These are phyloP conservation scores for Megaleporinus macrocephalus DNA, from an alignment of 2,113 vertebrate genomes.

Conservation along the genomic window DNA sequence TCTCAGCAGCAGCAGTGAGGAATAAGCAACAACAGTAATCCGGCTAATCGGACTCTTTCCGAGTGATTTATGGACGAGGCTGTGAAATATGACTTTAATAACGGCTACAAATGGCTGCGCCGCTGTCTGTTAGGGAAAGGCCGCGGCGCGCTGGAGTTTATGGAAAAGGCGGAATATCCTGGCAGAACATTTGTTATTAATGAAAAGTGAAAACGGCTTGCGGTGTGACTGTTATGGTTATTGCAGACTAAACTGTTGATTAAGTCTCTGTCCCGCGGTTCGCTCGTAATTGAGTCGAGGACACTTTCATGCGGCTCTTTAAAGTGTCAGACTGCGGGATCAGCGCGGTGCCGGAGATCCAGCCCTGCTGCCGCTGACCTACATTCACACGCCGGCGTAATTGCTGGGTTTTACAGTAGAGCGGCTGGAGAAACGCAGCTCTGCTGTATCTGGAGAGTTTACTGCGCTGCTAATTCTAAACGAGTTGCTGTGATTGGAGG, in stretches of 20 bases:
- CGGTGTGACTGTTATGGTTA: conserved; percentile 49
- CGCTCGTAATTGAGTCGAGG: conserved; percentile 41
- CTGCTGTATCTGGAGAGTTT: conserved; percentile 23
- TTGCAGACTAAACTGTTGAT: conserved; percentile 56
- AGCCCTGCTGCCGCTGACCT: conserved; percentile 16
- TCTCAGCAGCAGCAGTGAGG: conserved; percentile 36
- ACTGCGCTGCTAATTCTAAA: background rate
- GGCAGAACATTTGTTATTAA: conserved; percentile 49
- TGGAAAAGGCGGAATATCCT: conserved; percentile 34
- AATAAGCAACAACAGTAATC: conserved; percentile 42
- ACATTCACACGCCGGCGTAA: conserved; percentile 3
- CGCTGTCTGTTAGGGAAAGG: conserved; percentile 35
- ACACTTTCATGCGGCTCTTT: conserved; percentile 35
- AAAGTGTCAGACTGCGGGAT: conserved; percentile 36
- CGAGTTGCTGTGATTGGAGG: background rate
- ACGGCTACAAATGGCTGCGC: conserved; percentile 42
- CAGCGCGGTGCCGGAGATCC: conserved; percentile 30
- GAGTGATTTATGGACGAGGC: conserved; percentile 51
- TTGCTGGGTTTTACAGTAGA: conserved; percentile 2
- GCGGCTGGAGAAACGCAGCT: conserved; percentile 14
- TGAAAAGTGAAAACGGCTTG: conserved; percentile 54
- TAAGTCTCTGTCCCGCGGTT: conserved; percentile 46
- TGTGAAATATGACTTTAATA: conserved; percentile 64
- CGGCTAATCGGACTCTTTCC: conserved; percentile 40
- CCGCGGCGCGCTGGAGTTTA: conserved; percentile 28